Conservation (phyloP, 2,888 invertebrate genomes). For the Netelia inedita region DNA sequence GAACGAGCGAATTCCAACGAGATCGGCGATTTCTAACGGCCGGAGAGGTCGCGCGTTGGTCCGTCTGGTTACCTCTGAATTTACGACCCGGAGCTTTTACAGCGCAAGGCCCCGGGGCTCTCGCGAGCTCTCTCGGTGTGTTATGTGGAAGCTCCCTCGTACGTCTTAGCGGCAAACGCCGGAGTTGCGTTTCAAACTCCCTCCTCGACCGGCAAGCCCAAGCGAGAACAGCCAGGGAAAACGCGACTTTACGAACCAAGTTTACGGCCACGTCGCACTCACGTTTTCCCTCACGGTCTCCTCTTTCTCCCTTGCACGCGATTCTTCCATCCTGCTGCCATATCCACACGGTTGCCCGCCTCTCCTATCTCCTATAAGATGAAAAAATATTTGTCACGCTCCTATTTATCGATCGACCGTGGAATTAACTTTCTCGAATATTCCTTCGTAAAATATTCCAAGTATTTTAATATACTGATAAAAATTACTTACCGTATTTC, state of each 20-base stretch:
- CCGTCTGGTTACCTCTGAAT: slow-evolving; percentile 46
- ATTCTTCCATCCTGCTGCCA: slow-evolving; percentile 26
- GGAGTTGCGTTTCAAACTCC: neutral
- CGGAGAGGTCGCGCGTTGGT: neutral
- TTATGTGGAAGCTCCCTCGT: slow-evolving; percentile 26
- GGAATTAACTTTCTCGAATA: too few species aligned
- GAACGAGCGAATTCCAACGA: slow-evolving; percentile 15
- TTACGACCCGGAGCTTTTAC: slow-evolving; percentile 47
- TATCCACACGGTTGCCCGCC: slow-evolving; percentile 9
- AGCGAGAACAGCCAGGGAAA: slow-evolving; percentile 30
- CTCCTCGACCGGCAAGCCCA: neutral
- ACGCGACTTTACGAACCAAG: slow-evolving; percentile 52
- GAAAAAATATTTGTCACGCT: neutral
- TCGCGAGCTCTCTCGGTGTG: slow-evolving; percentile 2
- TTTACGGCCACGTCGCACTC: slow-evolving; percentile 44
- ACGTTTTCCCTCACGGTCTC: slow-evolving; percentile 15
- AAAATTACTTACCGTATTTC: too few species aligned
- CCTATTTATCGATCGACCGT: too few species aligned
- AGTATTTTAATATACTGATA: too few species aligned
- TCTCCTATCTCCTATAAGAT: neutral
- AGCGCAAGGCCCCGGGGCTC: neutral
- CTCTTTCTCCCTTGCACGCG: neutral
- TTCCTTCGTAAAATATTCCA: too few species aligned
- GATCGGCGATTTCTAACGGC: slow-evolving; percentile 24
- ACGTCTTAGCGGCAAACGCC: slow-evolving; percentile 44